Evolutionary conservation across 2,113 vertebrate genomes (phyloP), one percentile per base, ranked within the genome.

Genomic region (Clarias macrocephalus): DNA sequence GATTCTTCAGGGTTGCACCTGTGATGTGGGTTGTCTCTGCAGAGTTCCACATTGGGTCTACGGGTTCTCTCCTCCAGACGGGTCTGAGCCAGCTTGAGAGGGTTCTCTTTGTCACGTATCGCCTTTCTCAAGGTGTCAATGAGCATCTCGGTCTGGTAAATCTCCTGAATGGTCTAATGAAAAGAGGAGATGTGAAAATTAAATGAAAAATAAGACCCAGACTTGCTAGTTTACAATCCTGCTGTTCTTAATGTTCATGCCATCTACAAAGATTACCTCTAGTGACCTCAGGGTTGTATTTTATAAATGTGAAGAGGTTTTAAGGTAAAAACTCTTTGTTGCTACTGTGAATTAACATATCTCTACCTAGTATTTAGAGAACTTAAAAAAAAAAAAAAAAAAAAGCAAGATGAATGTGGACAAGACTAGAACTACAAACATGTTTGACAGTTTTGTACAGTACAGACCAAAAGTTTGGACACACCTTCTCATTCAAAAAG

Each of bases 61-160:
- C 95, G 91, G 0, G 95, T 96, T 33, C 97, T 96, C 87, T 99
- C 97, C 0, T 98, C 97, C 91, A 99, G 93, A 1, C 97, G 92
- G 0, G 97, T 99, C 88, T 99, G 98, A 7, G 97, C 97, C 86
- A 99, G 97, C 91, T 97, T 99, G 57, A 99, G 88, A 0, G 96
- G 95, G 72, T 91, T 90, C 19, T 93, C 96, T 86, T 99, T 99
- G 79, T 98, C 97, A 88, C 91, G 92, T 75, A 99, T 95, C 82
- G 97, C 96, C 89, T 96, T 97, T 85, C 90, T 96, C 87, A 99
- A 92, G 25, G 94, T 94, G 82, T 97, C 96, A 5, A 98, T 97
- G 66, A 95, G 94, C 90, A 95, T 95, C 93, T 99, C 96, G 0
- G 95, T 95, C 92, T 98, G 96, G 91, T 97, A 98, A 85, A 99